Base-by-base conservation (phyloP, 2,888 invertebrate genomes). In the Brachypterus glaber region DNA sequence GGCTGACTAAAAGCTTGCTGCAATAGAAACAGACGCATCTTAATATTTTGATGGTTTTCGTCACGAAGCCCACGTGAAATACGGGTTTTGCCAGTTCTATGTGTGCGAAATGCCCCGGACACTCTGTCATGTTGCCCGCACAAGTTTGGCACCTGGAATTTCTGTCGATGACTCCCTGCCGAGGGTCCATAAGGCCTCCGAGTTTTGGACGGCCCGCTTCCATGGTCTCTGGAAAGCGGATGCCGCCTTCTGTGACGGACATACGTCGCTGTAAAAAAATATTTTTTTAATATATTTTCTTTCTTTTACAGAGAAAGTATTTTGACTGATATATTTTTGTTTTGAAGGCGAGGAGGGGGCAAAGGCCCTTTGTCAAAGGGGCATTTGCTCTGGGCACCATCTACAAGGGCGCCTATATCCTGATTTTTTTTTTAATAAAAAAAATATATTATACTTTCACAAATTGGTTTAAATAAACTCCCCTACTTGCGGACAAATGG, bases 21-120 rank as follows among this genome's bases (percentile, higher is more conserved):
- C 98, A 99, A 64, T 92, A 97, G 66, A 96, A 98, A 64, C 98
- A 98, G 14, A 98, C 96, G 67, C 98, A 98, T 67, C 98, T 74
- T n/a, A 99, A 69, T 42, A 95, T 79, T 69, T 98, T 99, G 47
- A 98, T 90, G 0, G 89, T 89, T 70, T 98, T 98, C 21, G 92
- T 91, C 35, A 99, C 75, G 59, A 97, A 99, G 24, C 96, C 97
- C 60, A 96, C 86, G 63, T 99, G 97, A 67, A 91, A 98, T 1
- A 99, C 98, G 13, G 98, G 98, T 64, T 98, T 98, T 0, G 96
- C 86, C 49, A 99, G 70, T 66, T 98, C 96, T 55, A 99, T 87
- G 64, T 99, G 98, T 3, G 96, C 98, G 70, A 98, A 99, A 67
- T 99, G 98, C 2, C 98, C 98, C 2, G 98, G 96, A 63, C 98